These are phyloP conservation scores for Naja naja DNA, from an alignment of 2,113 vertebrate genomes.

Conservation along the genomic window DNA sequence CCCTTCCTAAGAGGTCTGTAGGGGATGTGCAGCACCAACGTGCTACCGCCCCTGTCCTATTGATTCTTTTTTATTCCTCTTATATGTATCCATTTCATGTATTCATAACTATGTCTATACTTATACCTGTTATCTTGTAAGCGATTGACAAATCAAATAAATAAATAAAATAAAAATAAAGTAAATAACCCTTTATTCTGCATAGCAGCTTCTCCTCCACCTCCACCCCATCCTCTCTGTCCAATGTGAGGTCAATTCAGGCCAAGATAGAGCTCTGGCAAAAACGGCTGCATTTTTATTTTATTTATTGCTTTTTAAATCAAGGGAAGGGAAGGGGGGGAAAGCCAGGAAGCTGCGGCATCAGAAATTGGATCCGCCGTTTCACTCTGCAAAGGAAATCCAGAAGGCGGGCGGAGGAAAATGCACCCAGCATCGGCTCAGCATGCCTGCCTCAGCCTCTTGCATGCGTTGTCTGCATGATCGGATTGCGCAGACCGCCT, in stretches of 20 bases:
- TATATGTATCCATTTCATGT: too few species aligned
- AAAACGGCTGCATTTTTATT: not conserved
- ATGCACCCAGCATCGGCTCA: fast-evolving
- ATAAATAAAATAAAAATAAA: too few species aligned
- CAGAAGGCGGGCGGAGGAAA: too few species aligned
- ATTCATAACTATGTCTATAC: too few species aligned
- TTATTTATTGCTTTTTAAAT: not conserved
- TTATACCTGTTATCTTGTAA: too few species aligned
- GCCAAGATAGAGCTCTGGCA: not conserved
- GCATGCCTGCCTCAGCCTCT: too few species aligned
- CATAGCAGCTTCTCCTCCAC: not conserved
- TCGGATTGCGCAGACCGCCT: not conserved
- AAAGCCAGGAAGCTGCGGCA: not conserved
- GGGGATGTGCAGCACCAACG: too few species aligned
- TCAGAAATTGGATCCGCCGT: not conserved
- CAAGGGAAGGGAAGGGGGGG: not conserved
- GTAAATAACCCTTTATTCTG: not conserved
- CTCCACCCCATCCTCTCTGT: too few species aligned
- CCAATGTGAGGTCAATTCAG: not conserved
- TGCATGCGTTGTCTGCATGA: not conserved
- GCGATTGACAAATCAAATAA: too few species aligned
- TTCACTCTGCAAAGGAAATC: not conserved
- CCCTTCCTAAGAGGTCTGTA: too few species aligned
- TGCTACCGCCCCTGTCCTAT: too few species aligned
- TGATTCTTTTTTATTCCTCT: too few species aligned